Percentiles rank a stretch among this genome's conserved stretches.
Conservation (phyloP, 2,888 invertebrate species). For the Campopleginae sp. region DNA sequence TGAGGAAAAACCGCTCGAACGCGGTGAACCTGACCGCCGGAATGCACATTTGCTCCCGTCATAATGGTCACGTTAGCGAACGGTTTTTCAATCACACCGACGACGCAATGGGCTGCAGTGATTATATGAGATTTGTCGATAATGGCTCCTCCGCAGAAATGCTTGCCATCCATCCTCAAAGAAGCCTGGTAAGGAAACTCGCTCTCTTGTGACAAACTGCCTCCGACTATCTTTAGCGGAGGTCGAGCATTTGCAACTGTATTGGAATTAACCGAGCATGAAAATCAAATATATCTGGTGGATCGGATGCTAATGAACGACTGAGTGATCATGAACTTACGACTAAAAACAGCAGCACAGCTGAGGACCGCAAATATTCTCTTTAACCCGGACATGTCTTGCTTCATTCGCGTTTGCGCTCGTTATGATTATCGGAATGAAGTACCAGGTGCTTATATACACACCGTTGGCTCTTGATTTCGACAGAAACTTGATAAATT, state of each 20-base stretch:
- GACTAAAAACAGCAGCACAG: neutral
- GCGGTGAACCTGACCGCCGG: neutral
- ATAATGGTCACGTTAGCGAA: neutral
- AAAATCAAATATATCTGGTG: neutral
- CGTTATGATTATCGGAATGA: conserved; percentile 3
- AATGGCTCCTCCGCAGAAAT: conserved; percentile 47
- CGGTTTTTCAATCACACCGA: neutral
- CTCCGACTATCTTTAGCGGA: conserved; percentile 42
- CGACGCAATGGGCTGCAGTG: conserved; percentile 58
- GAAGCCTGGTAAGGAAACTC: conserved; percentile 57
- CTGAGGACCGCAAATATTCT: conserved; percentile 3
- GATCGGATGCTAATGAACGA: neutral
- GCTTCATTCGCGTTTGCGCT: neutral
- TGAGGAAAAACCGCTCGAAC: neutral
- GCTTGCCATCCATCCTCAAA: conserved; percentile 2
- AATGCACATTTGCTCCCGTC: neutral
- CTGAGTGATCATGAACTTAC: conserved; percentile 6
- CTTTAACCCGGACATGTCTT: neutral
- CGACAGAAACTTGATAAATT: neutral
- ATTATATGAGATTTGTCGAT: conserved; percentile 25
- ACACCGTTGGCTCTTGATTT: neutral
- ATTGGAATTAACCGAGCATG: neutral
- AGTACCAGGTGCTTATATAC: conserved; percentile 11
- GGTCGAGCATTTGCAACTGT: conserved; percentile 34
- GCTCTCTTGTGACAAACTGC: neutral